These are phyloP conservation scores for Cephalopholis sonnerati DNA, from an alignment of 2,113 vertebrate genomes.

Conservation along the genomic window DNA sequence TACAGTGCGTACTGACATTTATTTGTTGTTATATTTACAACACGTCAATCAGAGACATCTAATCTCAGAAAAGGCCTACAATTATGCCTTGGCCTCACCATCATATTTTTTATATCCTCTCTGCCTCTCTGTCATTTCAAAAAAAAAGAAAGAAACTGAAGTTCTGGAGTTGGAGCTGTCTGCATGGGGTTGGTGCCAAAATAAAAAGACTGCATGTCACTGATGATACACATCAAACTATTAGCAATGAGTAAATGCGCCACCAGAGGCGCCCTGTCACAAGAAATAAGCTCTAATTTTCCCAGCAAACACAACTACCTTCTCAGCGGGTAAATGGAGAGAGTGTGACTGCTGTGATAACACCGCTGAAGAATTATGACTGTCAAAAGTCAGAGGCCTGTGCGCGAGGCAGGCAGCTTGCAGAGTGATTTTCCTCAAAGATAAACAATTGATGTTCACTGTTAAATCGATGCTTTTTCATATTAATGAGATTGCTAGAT, in stretches of 20 bases:
- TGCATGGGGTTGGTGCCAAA: slow-evolving; percentile 24
- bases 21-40: slow-evolving; percentile 81
- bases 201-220: slow-evolving; percentile 42
- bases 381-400: neutral
- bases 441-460: slow-evolving; percentile 41
- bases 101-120: slow-evolving; percentile 57
- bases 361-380: slow-evolving; percentile 25
- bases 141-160: slow-evolving; percentile 20
- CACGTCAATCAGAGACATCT: slow-evolving; percentile 80
- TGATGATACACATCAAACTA: slow-evolving; percentile 62
- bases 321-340: slow-evolving; percentile 4
- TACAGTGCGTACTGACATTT: slow-evolving; percentile 74
- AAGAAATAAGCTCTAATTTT: slow-evolving; percentile 70
- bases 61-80: slow-evolving; percentile 77
- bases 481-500: slow-evolving; percentile 70
- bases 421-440: slow-evolving; percentile 23
- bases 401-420: neutral
- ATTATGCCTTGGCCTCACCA: slow-evolving; percentile 69
- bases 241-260: slow-evolving; percentile 65
- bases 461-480: slow-evolving; percentile 73
- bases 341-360: slow-evolving; percentile 46
- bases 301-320: slow-evolving; percentile 52
- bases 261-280: slow-evolving; percentile 82
- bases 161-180: slow-evolving; percentile 39
- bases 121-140: slow-evolving; percentile 38